Conservation (phyloP, 2,113 vertebrate genomes). For the Rynchops niger region DNA sequence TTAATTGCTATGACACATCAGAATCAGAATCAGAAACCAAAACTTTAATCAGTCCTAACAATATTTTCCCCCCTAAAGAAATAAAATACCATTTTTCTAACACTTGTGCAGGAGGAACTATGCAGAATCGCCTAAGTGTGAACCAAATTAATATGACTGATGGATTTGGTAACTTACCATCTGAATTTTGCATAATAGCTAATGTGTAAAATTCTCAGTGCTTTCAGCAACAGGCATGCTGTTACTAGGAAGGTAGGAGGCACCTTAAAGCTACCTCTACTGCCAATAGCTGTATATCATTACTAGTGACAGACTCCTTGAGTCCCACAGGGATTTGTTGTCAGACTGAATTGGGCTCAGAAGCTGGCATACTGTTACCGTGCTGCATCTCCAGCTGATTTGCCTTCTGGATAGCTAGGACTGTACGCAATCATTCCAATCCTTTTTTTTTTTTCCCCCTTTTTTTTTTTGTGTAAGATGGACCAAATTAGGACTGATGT, state of each 20-base stretch:
- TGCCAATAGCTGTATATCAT: neutral
- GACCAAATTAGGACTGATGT: neutral
- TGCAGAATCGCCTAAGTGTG: neutral
- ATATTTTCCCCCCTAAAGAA: neutral
- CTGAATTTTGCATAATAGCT: neutral
- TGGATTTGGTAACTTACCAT: neutral
- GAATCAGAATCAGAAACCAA: conserved; percentile 12
- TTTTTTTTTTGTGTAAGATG: neutral
- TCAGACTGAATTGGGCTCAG: conserved; percentile 22
- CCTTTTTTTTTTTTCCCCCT: neutral
- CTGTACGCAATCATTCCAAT: neutral
- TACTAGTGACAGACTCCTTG: neutral
- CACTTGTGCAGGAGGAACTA: neutral
- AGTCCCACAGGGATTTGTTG: neutral
- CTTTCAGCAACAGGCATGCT: neutral
- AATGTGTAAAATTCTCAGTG: neutral
- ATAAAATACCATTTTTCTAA: neutral
- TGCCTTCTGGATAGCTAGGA: conserved; percentile 9
- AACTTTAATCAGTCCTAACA: conserved; percentile 3
- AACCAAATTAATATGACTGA: neutral
- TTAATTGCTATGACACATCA: conserved; percentile 49
- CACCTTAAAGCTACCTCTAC: neutral
- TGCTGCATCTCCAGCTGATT: neutral
- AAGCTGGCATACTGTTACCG: neutral
- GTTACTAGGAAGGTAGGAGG: neutral